Evolutionary conservation across 2,797 vertebrate species (phyloP).

Genomic region (Betta splendens): DNA sequence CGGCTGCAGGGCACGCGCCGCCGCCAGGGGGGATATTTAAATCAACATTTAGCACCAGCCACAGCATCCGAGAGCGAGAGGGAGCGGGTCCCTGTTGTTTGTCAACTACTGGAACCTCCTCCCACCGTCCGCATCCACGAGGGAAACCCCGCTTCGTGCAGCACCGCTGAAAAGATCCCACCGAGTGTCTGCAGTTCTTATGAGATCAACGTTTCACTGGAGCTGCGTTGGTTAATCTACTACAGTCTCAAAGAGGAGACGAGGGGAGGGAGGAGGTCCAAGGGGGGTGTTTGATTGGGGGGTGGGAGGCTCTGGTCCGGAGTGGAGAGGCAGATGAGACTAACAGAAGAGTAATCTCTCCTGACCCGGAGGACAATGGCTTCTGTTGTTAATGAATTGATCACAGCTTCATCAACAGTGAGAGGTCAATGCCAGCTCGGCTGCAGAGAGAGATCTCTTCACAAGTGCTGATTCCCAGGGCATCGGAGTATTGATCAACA

Average conservation of each 20-base stretch:
- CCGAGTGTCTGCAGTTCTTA: conserved; percentile 43
- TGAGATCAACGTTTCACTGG: conserved; percentile 66
- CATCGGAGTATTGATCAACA: conserved; percentile 38
- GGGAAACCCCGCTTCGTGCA: conserved; percentile 44
- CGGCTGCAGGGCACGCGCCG: conserved; percentile 5
- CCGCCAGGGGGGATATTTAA: conserved; percentile 46
- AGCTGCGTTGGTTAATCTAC: conserved; percentile 69
- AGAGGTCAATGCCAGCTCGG: conserved; percentile 40
- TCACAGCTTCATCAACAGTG: conserved; percentile 38
- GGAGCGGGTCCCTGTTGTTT: conserved; percentile 56
- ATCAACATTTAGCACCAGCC: conserved; percentile 51
- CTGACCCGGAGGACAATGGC: conserved; percentile 36
- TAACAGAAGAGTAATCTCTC: conserved; percentile 40
- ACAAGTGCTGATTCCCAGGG: conserved; percentile 17
- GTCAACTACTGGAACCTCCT: conserved; percentile 43
- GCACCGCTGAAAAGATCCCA: conserved; percentile 72
- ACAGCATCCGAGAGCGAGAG: conserved; percentile 55
- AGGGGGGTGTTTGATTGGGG: conserved; percentile 55
- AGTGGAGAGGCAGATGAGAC: conserved; percentile 52
- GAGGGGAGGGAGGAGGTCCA: conserved; percentile 33
- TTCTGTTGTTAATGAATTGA: conserved; percentile 57
- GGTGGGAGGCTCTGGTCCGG: conserved; percentile 50
- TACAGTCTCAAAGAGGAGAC: conserved; percentile 69
- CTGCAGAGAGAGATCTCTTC: conserved; percentile 30
- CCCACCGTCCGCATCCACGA: conserved; percentile 41